These are phyloP conservation scores for Drosophila pegasa DNA, from an alignment of 2,888 invertebrate genomes.

Conservation along the genomic window DNA sequence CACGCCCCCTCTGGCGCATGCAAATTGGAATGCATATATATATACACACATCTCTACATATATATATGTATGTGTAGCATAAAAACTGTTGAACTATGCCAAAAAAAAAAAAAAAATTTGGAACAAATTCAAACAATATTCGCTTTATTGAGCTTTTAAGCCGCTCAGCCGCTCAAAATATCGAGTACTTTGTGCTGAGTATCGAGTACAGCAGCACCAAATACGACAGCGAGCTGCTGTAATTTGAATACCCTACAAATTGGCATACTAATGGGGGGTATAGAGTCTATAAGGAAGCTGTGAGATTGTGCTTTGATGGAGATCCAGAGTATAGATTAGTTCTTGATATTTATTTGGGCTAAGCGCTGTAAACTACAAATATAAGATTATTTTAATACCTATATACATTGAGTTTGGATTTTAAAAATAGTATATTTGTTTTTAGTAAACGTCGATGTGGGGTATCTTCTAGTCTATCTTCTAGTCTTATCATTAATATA, in stretches of 20 bases:
- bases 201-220: constrained; percentile 9
- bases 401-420: no score
- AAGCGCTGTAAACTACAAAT: no score
- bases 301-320: no score
- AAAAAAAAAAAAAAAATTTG: constrained; percentile 29
- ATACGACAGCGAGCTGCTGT: constrained; percentile 7
- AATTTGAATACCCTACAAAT: constrained; percentile 9
- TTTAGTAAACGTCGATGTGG: no score
- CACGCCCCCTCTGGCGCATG: constrained; percentile 35
- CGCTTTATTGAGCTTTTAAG: constrained; percentile 71
- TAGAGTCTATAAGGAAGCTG: background rate
- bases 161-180: constrained; percentile 53
- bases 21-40: constrained; percentile 45
- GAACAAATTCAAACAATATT: constrained; percentile 68
- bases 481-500: no score
- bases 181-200: constrained; percentile 14
- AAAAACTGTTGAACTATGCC: constrained; percentile 26
- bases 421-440: no score
- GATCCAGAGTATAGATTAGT: no score
- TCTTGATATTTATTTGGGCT: no score
- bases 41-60: constrained; percentile 8
- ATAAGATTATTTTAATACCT: no score
- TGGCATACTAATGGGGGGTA: background rate
- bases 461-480: no score
- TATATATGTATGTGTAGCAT: background rate